Evolutionary conservation across 2,888 invertebrate genomes (phyloP), one percentile per base, ranked within the genome.

Genomic region (Lithophane socia): DNA sequence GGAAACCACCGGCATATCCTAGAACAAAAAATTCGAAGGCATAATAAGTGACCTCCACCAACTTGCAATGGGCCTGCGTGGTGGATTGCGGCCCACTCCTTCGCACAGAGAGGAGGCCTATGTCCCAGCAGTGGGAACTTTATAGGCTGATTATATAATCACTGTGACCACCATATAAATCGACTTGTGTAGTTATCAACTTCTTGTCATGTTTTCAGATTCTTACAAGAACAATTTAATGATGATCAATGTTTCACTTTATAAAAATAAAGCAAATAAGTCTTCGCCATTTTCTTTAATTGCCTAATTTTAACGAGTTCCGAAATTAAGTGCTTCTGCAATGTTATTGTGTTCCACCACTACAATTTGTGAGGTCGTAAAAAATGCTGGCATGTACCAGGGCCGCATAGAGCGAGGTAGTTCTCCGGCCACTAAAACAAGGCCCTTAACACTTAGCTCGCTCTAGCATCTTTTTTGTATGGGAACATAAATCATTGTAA

Each of bases 401-500:
- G 73, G 78, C 88, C 84, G 83, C 79, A 81, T 84, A 90, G 86
- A 91, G 91, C 87, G 80, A 86, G 86, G 85, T 87, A 87, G 89
- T 92, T 92, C 89, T 91, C 87, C 90, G 90, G 90, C 92, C 92
- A 91, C 90, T 89, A 89, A 92, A 90, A 89, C 88, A 92, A 90
- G 90, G 89, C 86, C 82, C 90, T 88, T 89, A 89, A 87, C 86
- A 89, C 89, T 86, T 90, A 91, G 87, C 91, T 88, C 88, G 81
- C 56, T 80, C 89, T 89, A 91, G 88, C 91, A 92, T 93, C 91
- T 94, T 94, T 83, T 94, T 94, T 94, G 90, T 87, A 86, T 86
- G 79, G 85, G 80, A 88, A 88, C 92, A 94, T 96, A 95, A 95
- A 96, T 95, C 95, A 95, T 94, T 92, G 91, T 94, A 94, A 95